phyloP scores from a whole-genome alignment of 2,797 vertebrate species.

The Pelochelys cantorii region DNA sequence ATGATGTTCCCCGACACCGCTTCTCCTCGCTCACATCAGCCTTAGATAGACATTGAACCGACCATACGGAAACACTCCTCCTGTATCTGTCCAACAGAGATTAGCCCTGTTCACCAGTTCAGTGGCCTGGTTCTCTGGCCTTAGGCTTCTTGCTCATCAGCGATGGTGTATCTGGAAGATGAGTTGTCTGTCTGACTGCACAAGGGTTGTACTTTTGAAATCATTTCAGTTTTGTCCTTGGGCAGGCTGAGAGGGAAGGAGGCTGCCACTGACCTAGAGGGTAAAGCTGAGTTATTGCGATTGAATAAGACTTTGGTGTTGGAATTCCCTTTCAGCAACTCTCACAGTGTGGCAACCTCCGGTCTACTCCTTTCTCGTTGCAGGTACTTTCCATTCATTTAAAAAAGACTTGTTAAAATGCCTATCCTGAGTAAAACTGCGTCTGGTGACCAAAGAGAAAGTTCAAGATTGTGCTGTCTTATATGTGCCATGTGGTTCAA shows the following conservation, averaged over 20 bases:
- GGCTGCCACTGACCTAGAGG: neutral
- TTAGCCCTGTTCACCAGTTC: fast-evolving
- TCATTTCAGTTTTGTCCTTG: neutral
- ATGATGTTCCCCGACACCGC: fast-evolving
- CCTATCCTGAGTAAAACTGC: conserved; percentile 63
- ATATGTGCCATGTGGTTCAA: conserved; percentile 36
- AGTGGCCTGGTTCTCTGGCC: neutral
- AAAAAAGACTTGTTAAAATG: conserved; percentile 56
- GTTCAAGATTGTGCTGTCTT: conserved; percentile 6
- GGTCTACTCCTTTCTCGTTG: conserved; percentile 50
- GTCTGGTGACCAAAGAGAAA: neutral
- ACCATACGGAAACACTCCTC: fast-evolving
- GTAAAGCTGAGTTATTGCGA: neutral
- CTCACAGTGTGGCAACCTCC: conserved; percentile 13
- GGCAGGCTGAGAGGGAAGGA: neutral
- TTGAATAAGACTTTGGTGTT: neutral
- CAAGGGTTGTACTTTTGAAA: neutral
- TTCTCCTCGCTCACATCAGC: neutral
- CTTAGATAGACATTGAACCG: neutral
- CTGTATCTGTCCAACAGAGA: neutral
- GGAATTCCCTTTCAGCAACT: neutral
- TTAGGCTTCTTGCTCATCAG: neutral
- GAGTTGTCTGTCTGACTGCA: neutral
- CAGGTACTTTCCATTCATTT: conserved; percentile 40
- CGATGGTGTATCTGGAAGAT: neutral